Evolutionary conservation across 2,888 invertebrate species (phyloP), one percentile per base, ranked within the genome.

Genomic region (Psylliodes chrysocephalus): DNA sequence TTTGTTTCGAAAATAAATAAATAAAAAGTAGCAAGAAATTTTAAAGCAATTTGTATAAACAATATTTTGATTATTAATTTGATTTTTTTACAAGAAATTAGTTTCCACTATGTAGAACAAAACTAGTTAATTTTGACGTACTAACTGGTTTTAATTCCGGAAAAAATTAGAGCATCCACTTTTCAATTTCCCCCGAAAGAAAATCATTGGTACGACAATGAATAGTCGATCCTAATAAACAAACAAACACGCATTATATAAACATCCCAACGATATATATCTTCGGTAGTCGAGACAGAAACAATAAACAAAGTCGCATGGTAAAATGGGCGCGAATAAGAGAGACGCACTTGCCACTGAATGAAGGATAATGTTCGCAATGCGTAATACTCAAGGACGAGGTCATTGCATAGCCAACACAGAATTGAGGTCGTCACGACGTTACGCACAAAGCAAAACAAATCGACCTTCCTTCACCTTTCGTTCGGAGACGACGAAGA

Each of bases 361-460:
- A 69, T 63, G 66, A 64, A 64, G 68, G 66, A 66, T 59, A 59
- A 47, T 14, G 25, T 60, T 54, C 47, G 63, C 65, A 53, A 59
- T 60, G 63, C 62, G 71, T 70, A 68, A 55, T 30, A 56, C 19
- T 66, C 72, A 72, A 72, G 69, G 69, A 68, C 68, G 62, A 57
- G 56, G 63, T 51, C 64, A 33, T 35, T 42, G 14, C 66, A 65
- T 64, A 59, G 54, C 44, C 57, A 57, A 14, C 38, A 46, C 44
- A 42, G 57, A 68, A 68, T 67, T 62, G 67, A 68, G 71, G 71
- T 69, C 71, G 68, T 68, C 63, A 64, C 67, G 67, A 63, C 66
- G 66, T 64, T 67, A 64, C 66, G 67, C 59, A 67, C 61, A 68
- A 70, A 59, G 53, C 64, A 66, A 67, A 56, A 56, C 22, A 38